A percentile compares a stretch with the other conserved stretches of the same genome.
These are phyloP conservation scores for Calameuta pallipes DNA, from an alignment of 2,888 invertebrate species.

Conservation along the genomic window DNA sequence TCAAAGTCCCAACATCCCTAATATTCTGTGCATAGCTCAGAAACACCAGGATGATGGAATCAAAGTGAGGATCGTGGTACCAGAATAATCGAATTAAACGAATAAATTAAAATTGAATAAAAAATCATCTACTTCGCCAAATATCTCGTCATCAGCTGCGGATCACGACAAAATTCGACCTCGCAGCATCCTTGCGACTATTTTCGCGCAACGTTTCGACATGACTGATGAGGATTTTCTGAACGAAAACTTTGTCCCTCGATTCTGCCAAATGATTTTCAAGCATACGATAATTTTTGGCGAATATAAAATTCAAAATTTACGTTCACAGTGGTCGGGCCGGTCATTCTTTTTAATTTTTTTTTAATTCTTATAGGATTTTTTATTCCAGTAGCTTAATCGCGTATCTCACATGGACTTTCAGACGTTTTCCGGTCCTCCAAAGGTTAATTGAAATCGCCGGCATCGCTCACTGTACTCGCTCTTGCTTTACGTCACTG, in stretches of 20 bases:
- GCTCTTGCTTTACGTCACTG: not conserved
- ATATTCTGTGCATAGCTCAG: not conserved
- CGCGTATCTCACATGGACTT: not conserved
- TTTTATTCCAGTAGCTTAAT: not conserved
- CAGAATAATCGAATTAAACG: not conserved
- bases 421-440: not conserved
- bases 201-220: slow-evolving; percentile 60
- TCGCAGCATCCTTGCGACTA: slow-evolving; percentile 59
- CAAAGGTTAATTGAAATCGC: not conserved
- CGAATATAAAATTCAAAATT: not conserved
- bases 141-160: not conserved
- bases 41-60: not conserved
- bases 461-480: not conserved
- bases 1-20: not conserved
- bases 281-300: not conserved
- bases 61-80: not conserved
- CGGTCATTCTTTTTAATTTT: not conserved
- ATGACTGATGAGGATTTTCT: slow-evolving; percentile 62
- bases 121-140: not conserved
- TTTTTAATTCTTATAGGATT: not conserved
- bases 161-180: slow-evolving; percentile 40
- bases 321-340: not conserved
- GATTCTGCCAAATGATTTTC: not conserved
- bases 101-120: not conserved
- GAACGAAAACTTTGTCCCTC: slow-evolving; percentile 41